Base-by-base conservation (phyloP, 2,113 vertebrate species). In the Thamnophis sirtalis region DNA sequence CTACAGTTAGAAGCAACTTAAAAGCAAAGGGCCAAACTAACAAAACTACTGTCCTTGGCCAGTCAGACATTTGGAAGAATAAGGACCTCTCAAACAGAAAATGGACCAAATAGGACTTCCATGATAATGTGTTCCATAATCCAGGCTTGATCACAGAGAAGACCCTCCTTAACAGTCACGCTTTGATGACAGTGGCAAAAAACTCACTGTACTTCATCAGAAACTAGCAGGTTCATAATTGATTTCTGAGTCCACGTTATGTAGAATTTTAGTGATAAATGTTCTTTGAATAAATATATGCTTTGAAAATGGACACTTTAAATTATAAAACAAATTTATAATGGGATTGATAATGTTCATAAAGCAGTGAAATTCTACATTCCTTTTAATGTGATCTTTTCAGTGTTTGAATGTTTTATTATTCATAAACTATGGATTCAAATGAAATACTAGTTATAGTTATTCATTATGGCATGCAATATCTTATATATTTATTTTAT, bases 401-500 rank as follows among this genome's bases (percentile, higher is more conserved):
- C 60, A 56, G 8, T 80, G 38, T 15, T 56, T 80, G 19, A 53
- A 51, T 73, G n/a, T 90, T 73, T 88, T 48, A n/a, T 24, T 73
- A 54, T 50, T 43, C 68, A 84, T 55, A 55, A 92, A 90, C 86
- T 24, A 43, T 85, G 53, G 73, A 80, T 38, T 91, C 51, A 90
- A 24, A 73, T 4, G 4, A 38, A 54, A 5, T 22, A 26, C 87
- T 80, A 49, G 21, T 50, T 28, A 63, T 28, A 68, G 9, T 60
- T 91, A 84, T 50, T 63, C 43, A 28, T 50, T 80, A 80, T 80
- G 73, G 33, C 73, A 38, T 88, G 43, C 48, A 88, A 93, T 96
- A 94, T 92, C 94, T 92, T 95, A 94, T 94, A 93, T 93, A 48
- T 93, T 90, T 93, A 68, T 97, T 97, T 91, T 93, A 89, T 95